Conservation (phyloP, 2,797 vertebrate species). For the Onychomys torridus region DNA sequence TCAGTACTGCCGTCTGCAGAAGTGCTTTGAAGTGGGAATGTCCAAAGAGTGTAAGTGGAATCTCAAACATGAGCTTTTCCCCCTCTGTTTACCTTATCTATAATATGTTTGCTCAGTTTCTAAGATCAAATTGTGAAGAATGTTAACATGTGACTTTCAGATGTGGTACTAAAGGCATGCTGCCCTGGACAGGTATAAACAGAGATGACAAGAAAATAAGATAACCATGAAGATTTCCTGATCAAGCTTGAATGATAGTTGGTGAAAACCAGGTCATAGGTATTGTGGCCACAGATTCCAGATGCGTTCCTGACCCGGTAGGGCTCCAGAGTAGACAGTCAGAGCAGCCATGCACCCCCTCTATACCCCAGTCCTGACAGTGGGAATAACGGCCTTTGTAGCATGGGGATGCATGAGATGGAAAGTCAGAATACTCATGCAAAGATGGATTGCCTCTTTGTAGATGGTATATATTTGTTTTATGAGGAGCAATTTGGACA, state of each 20-base stretch:
- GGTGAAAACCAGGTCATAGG: background rate
- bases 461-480: background rate
- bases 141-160: background rate
- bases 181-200: slow-evolving; percentile 16
- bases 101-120: slow-evolving; percentile 49
- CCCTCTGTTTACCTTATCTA: slow-evolving; percentile 51
- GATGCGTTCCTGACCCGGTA: background rate
- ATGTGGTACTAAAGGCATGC: background rate
- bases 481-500: slow-evolving; percentile 23
- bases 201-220: slow-evolving; percentile 21
- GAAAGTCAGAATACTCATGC: background rate
- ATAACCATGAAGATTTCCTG: slow-evolving; percentile 8
- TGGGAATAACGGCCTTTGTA: background rate
- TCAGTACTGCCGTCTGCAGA: slow-evolving; percentile 98
- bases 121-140: background rate
- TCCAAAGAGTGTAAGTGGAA: slow-evolving; percentile 97
- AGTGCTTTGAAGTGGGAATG: slow-evolving; percentile 98
- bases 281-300: background rate
- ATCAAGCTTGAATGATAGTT: slow-evolving; percentile 34
- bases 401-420: background rate
- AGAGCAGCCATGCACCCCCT: background rate
- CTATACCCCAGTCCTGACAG: background rate
- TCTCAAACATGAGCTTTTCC: slow-evolving; percentile 42
- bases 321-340: background rate
- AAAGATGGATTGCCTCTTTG: background rate